Conservation (phyloP, 2,797 vertebrate species). For the Nyctalus aviator region DNA sequence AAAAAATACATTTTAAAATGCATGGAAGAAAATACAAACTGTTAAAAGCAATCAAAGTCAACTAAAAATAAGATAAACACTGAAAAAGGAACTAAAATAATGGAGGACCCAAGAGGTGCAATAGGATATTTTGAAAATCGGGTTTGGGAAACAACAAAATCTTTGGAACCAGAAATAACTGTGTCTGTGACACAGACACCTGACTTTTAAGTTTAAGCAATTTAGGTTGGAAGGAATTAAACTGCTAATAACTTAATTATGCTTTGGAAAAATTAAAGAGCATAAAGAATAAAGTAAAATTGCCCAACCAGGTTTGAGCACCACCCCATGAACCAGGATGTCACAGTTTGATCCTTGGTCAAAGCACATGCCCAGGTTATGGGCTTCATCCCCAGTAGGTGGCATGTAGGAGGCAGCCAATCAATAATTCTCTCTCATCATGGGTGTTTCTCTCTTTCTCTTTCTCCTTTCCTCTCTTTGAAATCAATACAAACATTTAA, state of each 20-base stretch:
- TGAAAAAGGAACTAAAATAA: not conserved
- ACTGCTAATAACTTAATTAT: not conserved
- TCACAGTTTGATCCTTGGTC: too few relatives aligned
- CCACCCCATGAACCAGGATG: too few relatives aligned
- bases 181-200: not conserved
- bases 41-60: not conserved
- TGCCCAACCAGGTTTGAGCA: too few relatives aligned
- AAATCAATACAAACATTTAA: too few relatives aligned
- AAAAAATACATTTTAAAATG: not conserved
- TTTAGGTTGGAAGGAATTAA: not conserved
- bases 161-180: not conserved
- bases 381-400: too few relatives aligned
- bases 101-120: not conserved
- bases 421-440: too few relatives aligned
- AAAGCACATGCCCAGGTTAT: too few relatives aligned
- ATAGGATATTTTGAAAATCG: not conserved
- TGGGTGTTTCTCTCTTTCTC: too few relatives aligned
- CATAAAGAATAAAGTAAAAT: not conserved
- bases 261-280: not conserved
- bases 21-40: not conserved
- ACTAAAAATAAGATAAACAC: not conserved
- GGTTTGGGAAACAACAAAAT: not conserved
- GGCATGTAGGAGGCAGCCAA: too few relatives aligned
- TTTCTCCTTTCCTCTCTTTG: too few relatives aligned
- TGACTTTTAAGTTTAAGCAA: not conserved